Percentiles rank a stretch among this genome's conserved stretches.
Evolutionary conservation across 2,797 vertebrate genomes (phyloP).

Genomic region (Micromesistius poutassou): DNA sequence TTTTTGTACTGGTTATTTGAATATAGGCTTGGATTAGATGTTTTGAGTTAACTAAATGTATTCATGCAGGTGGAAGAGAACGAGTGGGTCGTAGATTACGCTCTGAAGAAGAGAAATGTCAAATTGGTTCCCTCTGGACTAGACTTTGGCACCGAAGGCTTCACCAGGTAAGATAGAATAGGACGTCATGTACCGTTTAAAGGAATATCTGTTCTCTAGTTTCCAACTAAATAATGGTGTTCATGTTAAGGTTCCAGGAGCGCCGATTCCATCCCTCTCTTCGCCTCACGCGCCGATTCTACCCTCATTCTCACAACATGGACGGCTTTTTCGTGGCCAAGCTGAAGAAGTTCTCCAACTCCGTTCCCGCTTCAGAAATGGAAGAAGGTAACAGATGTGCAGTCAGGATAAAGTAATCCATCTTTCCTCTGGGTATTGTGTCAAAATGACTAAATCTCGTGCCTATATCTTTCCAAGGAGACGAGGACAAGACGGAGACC

Average conservation of each 20-base stretch:
- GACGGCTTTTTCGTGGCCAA: slow-evolving; percentile 98
- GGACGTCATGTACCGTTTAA: background rate
- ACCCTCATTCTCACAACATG: slow-evolving; percentile 97
- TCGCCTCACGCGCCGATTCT: slow-evolving; percentile 82
- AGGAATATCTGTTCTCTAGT: slow-evolving; percentile 13
- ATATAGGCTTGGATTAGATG: background rate
- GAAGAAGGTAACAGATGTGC: slow-evolving; percentile 61
- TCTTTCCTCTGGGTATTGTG: background rate
- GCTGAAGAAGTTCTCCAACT: slow-evolving; percentile 93
- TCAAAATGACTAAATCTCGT: slow-evolving; percentile 3
- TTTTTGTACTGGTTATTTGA: background rate
- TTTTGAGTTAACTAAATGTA: background rate
- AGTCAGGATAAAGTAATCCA: background rate
- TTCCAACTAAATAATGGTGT: slow-evolving; percentile 6
- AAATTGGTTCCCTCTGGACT: slow-evolving; percentile 91
- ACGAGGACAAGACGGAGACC: slow-evolving; percentile 49
- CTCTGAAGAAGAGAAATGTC: slow-evolving; percentile 93
- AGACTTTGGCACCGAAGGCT: slow-evolving; percentile 96
- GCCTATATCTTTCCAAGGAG: slow-evolving; percentile 37
- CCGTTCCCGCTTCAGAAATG: slow-evolving; percentile 70
- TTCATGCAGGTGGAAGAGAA: slow-evolving; percentile 90
- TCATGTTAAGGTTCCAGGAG: slow-evolving; percentile 81
- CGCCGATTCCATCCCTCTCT: slow-evolving; percentile 90
- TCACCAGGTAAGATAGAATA: slow-evolving; percentile 79
- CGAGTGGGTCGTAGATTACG: slow-evolving; percentile 98